Percentiles rank a stretch among this genome's conserved stretches.
phyloP scores from a whole-genome alignment of 1,140 invertebrate species.

The Melanaphis sacchari region DNA sequence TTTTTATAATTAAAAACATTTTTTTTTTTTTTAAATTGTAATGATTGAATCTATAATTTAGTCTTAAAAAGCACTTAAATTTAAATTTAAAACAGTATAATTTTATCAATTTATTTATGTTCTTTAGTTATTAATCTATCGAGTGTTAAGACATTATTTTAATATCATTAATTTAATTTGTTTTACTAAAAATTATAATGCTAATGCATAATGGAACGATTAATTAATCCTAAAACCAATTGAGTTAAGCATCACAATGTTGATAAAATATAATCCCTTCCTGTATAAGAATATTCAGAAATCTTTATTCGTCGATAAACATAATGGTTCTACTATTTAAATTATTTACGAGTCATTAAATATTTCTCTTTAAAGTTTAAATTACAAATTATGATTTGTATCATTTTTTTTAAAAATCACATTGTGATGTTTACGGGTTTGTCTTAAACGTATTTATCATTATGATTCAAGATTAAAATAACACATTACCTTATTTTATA shows the following conservation, averaged over 20 bases:
- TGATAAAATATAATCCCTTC: slow-evolving; percentile 20
- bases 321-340: not conserved
- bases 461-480: not conserved
- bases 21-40: not conserved
- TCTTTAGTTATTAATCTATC: not conserved
- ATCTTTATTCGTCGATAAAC: slow-evolving; percentile 25
- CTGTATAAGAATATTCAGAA: not conserved
- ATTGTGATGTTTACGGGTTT: not conserved
- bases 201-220: not conserved
- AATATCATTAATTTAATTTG: not conserved
- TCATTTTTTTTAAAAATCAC: not conserved
- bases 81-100: not conserved
- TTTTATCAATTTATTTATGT: not conserved
- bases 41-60: not conserved
- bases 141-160: not conserved
- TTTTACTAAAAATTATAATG: not conserved
- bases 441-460: not conserved
- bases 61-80: not conserved
- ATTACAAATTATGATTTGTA: not conserved
- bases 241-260: not conserved
- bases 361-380: slow-evolving; percentile 9
- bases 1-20: not conserved
- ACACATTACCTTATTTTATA: not conserved
- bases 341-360: slow-evolving; percentile 49
- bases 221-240: slow-evolving; percentile 37